Conservation (phyloP, 2,888 invertebrate species). For the Pristionchus japonicus region DNA sequence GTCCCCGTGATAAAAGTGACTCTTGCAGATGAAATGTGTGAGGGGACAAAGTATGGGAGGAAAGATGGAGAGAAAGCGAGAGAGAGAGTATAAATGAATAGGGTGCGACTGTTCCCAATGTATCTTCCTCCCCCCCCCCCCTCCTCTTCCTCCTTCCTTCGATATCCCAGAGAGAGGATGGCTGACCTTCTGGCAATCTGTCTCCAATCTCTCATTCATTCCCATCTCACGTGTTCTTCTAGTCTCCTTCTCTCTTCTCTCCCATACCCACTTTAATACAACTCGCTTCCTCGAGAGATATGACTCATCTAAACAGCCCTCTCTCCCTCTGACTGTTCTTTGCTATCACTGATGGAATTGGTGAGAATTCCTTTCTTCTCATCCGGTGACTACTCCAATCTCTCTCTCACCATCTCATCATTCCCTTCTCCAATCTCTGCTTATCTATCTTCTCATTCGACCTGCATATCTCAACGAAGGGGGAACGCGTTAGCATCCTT, state of each 20-base stretch:
- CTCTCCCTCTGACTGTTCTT: background rate
- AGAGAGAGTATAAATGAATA: background rate
- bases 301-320: slow-evolving; percentile 32
- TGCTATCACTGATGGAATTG: background rate
- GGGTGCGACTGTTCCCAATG: slow-evolving; percentile 18
- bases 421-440: slow-evolving; percentile 21
- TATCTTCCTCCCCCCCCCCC: background rate
- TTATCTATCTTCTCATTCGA: background rate
- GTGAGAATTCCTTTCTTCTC: background rate
- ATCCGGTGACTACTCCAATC: background rate
- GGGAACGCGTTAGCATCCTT: background rate
- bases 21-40: background rate
- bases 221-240: background rate
- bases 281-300: background rate
- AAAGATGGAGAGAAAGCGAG: background rate
- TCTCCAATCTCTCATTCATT: background rate
- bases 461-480: background rate
- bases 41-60: background rate
- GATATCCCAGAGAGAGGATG: slow-evolving; percentile 4
- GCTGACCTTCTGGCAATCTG: slow-evolving; percentile 20
- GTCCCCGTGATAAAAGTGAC: background rate
- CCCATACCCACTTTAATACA: background rate
- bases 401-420: background rate
- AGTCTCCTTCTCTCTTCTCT: background rate
- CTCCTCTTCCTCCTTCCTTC: background rate